These are phyloP conservation scores for Gambusia holbrooki DNA, from an alignment of 2,113 vertebrate species.

Conservation along the genomic window DNA sequence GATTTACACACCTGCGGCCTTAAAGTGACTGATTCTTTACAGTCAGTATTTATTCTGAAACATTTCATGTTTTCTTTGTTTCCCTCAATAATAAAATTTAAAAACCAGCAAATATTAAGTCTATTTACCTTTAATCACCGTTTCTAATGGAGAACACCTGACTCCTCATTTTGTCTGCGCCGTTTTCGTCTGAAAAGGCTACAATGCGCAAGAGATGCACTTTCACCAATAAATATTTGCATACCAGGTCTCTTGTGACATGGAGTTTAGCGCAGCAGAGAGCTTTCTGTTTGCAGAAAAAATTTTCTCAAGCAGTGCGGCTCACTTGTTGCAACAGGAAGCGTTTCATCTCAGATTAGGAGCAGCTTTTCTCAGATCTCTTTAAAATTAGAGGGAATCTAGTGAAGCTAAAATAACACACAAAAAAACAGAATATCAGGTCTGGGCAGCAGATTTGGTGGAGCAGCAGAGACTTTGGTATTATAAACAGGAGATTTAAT, in stretches of 20 bases:
- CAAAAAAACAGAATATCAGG: slow-evolving; percentile 19
- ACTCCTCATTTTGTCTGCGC: not conserved
- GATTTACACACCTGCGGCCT: no score
- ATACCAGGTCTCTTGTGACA: not conserved
- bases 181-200: not conserved
- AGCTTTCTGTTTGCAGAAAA: slow-evolving; percentile 12
- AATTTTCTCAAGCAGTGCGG: slow-evolving; percentile 27
- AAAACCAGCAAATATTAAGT: not conserved
- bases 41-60: not conserved
- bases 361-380: slow-evolving; percentile 38
- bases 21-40: not conserved
- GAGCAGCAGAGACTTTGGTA: slow-evolving; percentile 8
- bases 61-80: not conserved
- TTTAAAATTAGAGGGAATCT: slow-evolving; percentile 50
- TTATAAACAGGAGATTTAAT: slow-evolving; percentile 20
- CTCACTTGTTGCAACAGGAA: slow-evolving; percentile 43
- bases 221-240: slow-evolving; percentile 37
- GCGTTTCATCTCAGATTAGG: slow-evolving; percentile 48
- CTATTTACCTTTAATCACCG: not conserved
- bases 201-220: not conserved
- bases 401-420: slow-evolving; percentile 23
- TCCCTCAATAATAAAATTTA: not conserved
- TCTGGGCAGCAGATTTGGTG: slow-evolving; percentile 16
- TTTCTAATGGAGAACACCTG: not conserved
- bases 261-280: slow-evolving; percentile 19